Evolutionary conservation across 2,113 vertebrate genomes (phyloP).

Genomic region (Mormyrus lacerda): DNA sequence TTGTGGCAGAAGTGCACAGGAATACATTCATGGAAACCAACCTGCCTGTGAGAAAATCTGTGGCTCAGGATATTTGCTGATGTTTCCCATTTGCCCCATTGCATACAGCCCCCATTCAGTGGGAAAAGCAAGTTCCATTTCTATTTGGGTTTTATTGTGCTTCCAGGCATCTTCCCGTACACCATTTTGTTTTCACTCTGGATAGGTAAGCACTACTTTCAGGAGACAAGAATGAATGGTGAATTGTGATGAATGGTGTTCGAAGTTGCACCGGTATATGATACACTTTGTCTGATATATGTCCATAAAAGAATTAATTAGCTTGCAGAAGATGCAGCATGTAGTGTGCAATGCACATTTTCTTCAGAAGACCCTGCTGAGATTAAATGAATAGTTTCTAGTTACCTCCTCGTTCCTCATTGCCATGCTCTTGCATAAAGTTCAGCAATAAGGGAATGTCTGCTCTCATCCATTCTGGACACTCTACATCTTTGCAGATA

Average conservation of each 20-base stretch:
- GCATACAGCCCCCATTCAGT: background rate
- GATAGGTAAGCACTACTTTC: background rate
- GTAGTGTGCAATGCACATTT: background rate
- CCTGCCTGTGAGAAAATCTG: background rate
- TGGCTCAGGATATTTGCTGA: background rate
- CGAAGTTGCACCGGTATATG: background rate
- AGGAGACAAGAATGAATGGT: background rate
- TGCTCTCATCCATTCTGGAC: conserved; percentile 17
- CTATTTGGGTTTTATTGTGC: background rate
- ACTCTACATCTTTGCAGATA: conserved; percentile 7
- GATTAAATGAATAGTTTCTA: background rate
- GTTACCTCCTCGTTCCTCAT: background rate
- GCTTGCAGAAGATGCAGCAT: background rate
- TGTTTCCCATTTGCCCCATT: background rate
- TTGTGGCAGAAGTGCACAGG: background rate
- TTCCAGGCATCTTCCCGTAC: background rate
- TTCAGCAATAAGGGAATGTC: conserved; percentile 33
- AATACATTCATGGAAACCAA: background rate
- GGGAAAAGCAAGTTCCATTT: background rate
- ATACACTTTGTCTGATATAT: background rate
- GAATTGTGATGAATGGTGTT: background rate
- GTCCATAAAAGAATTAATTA: background rate
- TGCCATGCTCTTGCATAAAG: conserved; percentile 33
- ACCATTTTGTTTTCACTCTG: background rate
- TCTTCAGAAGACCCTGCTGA: background rate